A percentile compares a stretch with the other conserved stretches of the same genome.
Conservation (phyloP, 2,797 vertebrate genomes). For the Poeciliopsis gracilis region DNA sequence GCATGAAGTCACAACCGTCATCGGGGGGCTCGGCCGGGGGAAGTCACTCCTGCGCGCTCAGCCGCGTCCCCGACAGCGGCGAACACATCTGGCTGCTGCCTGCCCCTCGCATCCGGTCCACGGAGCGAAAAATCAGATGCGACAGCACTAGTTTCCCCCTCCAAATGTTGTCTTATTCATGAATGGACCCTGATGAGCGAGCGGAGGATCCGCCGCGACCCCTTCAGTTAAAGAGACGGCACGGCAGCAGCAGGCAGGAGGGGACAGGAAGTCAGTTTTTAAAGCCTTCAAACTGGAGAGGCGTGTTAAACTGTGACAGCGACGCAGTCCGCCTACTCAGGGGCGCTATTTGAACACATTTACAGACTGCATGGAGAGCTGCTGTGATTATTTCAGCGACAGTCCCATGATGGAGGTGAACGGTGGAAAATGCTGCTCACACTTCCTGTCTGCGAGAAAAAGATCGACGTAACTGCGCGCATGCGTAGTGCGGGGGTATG, state of each 20-base stretch:
- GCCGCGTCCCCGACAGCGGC: constrained; percentile 43
- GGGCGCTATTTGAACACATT: background rate
- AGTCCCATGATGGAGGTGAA: constrained; percentile 1
- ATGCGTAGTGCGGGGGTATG: constrained; percentile 39
- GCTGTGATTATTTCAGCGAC: constrained; percentile 4
- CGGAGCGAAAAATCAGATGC: constrained; percentile 41
- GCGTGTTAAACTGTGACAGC: background rate
- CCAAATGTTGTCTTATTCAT: constrained; percentile 82
- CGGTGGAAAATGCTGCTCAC: constrained; percentile 64
- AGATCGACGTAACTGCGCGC: constrained; percentile 23
- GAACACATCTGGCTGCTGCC: constrained; percentile 36
- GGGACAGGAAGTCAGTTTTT: background rate
- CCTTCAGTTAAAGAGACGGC: constrained; percentile 82
- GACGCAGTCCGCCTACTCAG: background rate
- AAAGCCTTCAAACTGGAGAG: background rate
- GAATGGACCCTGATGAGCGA: constrained; percentile 84
- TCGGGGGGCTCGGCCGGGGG: constrained; percentile 68
- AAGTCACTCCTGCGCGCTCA: constrained; percentile 65
- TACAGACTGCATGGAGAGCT: background rate
- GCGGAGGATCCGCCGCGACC: constrained; percentile 47
- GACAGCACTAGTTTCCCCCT: constrained; percentile 48
- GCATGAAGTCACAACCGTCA: constrained; percentile 58
- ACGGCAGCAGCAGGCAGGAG: background rate
- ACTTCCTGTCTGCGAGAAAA: constrained; percentile 60
- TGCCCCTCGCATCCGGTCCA: constrained; percentile 43